A percentile compares a stretch with the other conserved stretches of the same genome.
phyloP scores from a whole-genome alignment of 37 sponge, comb jelly and placozoan genomes.

The Halichondria panicea region DNA sequence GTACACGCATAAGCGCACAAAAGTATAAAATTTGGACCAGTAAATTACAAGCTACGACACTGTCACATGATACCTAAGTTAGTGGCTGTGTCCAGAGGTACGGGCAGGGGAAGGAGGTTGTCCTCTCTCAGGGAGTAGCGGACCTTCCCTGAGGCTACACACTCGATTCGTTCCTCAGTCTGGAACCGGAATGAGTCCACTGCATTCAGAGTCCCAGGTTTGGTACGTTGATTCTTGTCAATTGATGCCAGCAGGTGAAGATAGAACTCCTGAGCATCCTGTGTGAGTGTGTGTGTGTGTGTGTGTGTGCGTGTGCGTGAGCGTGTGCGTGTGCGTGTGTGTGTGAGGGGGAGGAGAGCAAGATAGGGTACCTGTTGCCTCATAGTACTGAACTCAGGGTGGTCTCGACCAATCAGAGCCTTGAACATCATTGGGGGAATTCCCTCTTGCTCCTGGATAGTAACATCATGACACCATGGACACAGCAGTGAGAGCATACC shows the following conservation, averaged over 20 bases:
- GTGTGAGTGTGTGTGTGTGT: slow-evolving; percentile 1
- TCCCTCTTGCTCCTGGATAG: slow-evolving; percentile 48
- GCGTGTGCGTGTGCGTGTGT: no score
- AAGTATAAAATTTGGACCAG: neutral
- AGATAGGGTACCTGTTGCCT: slow-evolving; percentile 82
- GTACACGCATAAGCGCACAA: no score
- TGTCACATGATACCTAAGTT: slow-evolving; percentile 44
- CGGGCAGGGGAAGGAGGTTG: slow-evolving; percentile 59
- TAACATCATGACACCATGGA: neutral
- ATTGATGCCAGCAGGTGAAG: slow-evolving; percentile 73
- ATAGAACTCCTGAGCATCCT: slow-evolving; percentile 90
- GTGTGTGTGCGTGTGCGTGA: neutral
- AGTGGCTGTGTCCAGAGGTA: slow-evolving; percentile 76
- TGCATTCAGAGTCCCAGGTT: slow-evolving; percentile 30
- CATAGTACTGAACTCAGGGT: slow-evolving; percentile 83
- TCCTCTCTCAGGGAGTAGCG: slow-evolving; percentile 69
- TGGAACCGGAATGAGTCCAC: slow-evolving; percentile 58
- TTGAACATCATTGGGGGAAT: slow-evolving; percentile 78
- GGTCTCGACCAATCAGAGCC: slow-evolving; percentile 81
- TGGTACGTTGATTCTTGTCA: slow-evolving; percentile 42
- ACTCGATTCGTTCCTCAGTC: slow-evolving; percentile 82
- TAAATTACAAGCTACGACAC: neutral
- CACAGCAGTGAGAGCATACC: neutral
- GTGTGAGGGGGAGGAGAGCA: no score
- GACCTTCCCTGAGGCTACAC: slow-evolving; percentile 69